These are phyloP conservation scores for Chymomyza amoena DNA, from an alignment of 2,888 invertebrate genomes.

Conservation along the genomic window DNA sequence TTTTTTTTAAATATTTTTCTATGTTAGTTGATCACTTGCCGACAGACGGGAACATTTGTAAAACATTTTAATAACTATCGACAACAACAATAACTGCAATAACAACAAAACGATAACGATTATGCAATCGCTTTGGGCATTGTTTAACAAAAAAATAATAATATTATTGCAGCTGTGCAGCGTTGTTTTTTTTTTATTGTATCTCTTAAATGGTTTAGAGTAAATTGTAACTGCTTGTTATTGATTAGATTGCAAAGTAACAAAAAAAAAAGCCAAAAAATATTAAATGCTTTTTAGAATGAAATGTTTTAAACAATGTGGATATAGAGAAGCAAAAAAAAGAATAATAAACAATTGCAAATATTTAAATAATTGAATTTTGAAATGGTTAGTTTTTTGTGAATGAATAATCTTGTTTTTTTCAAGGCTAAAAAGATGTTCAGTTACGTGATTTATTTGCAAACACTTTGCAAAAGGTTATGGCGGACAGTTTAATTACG, in stretches of 20 bases:
- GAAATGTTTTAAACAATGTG: neutral
- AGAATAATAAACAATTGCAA: too few relatives aligned
- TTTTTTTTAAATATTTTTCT: too few relatives aligned
- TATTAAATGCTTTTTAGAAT: neutral
- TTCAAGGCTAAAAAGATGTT: too few relatives aligned
- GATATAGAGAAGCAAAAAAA: too few relatives aligned
- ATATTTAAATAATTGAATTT: too few relatives aligned
- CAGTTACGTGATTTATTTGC: too few relatives aligned
- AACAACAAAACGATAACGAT: slow-evolving; percentile 32
- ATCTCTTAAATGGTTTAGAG: neutral
- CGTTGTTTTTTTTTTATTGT: neutral
- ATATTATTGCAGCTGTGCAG: neutral
- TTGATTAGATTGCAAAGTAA: neutral
- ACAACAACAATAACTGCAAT: slow-evolving; percentile 41
- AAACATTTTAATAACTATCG: slow-evolving; percentile 72
- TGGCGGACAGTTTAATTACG: too few relatives aligned
- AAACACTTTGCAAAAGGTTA: too few relatives aligned
- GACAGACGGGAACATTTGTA: slow-evolving; percentile 64
- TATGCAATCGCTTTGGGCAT: neutral
- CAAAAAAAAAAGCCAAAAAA: neutral
- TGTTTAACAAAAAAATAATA: neutral
- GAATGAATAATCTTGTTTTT: too few relatives aligned
- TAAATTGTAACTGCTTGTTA: neutral
- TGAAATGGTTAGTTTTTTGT: too few relatives aligned
- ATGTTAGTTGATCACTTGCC: slow-evolving; percentile 37